Evolutionary conservation across 2,888 invertebrate genomes (phyloP).

Genomic region (Melanostoma mellinum): DNA sequence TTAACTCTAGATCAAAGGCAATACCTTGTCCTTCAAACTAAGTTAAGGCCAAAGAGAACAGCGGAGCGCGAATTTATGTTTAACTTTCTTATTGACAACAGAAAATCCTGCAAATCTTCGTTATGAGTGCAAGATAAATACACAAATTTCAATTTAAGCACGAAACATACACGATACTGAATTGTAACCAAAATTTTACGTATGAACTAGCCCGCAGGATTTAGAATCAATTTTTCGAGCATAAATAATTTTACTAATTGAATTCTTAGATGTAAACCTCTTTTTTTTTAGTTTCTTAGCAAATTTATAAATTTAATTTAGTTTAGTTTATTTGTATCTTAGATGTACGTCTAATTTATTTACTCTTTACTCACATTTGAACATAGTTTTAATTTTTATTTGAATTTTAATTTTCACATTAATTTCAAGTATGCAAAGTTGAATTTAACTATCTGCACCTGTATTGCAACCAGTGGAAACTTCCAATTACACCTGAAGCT

Average conservation of each 20-base stretch:
- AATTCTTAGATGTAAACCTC: neutral
- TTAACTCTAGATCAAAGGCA: no score
- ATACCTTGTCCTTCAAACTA: no score
- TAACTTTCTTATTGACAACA: no score
- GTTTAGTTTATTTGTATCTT: conserved; percentile 20
- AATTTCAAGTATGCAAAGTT: conserved; percentile 60
- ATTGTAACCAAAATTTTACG: neutral
- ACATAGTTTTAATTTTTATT: conserved; percentile 58
- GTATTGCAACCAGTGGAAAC: conserved; percentile 80
- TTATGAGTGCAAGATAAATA: neutral
- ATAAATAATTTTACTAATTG: neutral
- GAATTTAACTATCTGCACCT: conserved; percentile 83
- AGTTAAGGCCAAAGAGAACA: no score
- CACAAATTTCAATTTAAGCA: conserved; percentile 4
- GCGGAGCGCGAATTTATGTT: no score
- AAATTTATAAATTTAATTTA: conserved; percentile 39
- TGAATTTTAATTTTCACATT: conserved; percentile 51
- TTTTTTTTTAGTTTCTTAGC: conserved; percentile 15
- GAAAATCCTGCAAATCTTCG: no score
- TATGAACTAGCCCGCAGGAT: neutral
- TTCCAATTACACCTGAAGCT: conserved; percentile 72
- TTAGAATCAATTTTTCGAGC: conserved; percentile 1
- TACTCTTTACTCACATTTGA: conserved; percentile 71
- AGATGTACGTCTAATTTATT: conserved; percentile 41
- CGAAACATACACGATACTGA: conserved; percentile 4